Percentiles rank a stretch among this genome's conserved stretches.
Conservation (phyloP, 2,888 invertebrate genomes). For the Ennomos erosarius region DNA sequence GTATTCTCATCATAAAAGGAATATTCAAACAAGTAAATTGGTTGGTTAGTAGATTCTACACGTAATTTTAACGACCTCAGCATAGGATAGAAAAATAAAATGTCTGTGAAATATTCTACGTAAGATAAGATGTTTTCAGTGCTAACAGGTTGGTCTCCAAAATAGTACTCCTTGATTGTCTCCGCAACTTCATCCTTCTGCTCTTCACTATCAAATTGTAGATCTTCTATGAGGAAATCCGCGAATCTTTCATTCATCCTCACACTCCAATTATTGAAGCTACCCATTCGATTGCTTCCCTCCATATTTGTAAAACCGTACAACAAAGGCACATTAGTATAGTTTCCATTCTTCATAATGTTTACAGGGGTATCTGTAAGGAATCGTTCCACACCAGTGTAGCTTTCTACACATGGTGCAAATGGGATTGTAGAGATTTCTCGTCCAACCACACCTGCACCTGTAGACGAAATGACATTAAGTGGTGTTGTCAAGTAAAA, state of each 20-base stretch:
- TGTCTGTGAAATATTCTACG: constrained; percentile 62
- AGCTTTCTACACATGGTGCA: constrained; percentile 47
- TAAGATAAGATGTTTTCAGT: constrained; percentile 37
- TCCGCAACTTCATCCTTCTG: constrained; percentile 46
- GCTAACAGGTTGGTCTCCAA: constrained; percentile 48
- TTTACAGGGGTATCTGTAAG: constrained; percentile 44
- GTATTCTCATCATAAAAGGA: constrained; percentile 50
- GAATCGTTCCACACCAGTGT: constrained; percentile 43
- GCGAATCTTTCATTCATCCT: constrained; percentile 55
- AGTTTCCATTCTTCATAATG: constrained; percentile 38
- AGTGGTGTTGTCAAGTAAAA: constrained; percentile 54
- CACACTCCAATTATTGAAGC: constrained; percentile 43
- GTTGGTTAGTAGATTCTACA: constrained; percentile 44
- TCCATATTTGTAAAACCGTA: constrained; percentile 57
- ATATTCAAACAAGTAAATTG: constrained; percentile 59
- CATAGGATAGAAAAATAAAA: constrained; percentile 49
- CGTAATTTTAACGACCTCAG: constrained; percentile 49
- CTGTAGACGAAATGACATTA: constrained; percentile 19
- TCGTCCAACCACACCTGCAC: background rate
- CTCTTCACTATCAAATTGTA: constrained; percentile 47
- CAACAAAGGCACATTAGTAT: constrained; percentile 41
- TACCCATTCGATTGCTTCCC: constrained; percentile 42
- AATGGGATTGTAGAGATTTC: constrained; percentile 27
- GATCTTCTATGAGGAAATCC: constrained; percentile 49
- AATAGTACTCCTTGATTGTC: constrained; percentile 55